Conservation (phyloP, 2,113 vertebrate genomes). For the Oncorhynchus nerka region DNA sequence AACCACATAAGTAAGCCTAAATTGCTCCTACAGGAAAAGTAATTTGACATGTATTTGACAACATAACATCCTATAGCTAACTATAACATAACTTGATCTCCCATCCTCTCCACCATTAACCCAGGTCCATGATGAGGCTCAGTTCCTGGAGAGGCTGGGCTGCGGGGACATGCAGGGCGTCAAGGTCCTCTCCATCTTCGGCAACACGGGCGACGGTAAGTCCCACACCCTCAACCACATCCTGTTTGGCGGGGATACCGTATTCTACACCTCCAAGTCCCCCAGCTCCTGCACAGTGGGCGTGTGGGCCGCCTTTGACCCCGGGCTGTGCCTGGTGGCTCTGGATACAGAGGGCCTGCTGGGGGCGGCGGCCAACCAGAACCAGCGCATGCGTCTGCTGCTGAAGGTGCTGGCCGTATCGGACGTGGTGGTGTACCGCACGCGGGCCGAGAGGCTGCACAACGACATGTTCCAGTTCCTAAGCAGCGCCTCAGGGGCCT, state of each 20-base stretch:
- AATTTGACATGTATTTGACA: too few species aligned
- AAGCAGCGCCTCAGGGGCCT: constrained; percentile 79
- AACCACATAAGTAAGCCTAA: too few species aligned
- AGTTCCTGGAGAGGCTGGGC: constrained; percentile 70
- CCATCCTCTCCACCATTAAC: background rate
- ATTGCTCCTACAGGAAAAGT: too few species aligned
- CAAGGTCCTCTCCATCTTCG: constrained; percentile 82
- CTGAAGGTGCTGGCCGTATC: constrained; percentile 82
- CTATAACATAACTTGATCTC: background rate
- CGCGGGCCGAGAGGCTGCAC: constrained; percentile 80
- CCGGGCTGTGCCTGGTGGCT: constrained; percentile 62
- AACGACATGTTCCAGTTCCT: constrained; percentile 84
- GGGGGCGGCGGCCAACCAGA: constrained; percentile 73
- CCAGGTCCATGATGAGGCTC: constrained; percentile 66
- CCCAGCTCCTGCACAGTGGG: constrained; percentile 80
- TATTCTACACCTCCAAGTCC: constrained; percentile 78
- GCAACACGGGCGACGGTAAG: constrained; percentile 84
- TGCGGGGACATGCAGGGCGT: constrained; percentile 64
- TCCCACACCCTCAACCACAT: constrained; percentile 82
- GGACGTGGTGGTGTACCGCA: constrained; percentile 79
- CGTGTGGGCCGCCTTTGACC: constrained; percentile 79
- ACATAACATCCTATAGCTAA: too few species aligned
- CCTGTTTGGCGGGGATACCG: constrained; percentile 67
- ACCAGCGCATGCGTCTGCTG: constrained; percentile 77
- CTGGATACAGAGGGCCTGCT: constrained; percentile 80